Conservation (phyloP, 53 echinoderm and acorn worm genomes). For the Arbacia lixula region DNA sequence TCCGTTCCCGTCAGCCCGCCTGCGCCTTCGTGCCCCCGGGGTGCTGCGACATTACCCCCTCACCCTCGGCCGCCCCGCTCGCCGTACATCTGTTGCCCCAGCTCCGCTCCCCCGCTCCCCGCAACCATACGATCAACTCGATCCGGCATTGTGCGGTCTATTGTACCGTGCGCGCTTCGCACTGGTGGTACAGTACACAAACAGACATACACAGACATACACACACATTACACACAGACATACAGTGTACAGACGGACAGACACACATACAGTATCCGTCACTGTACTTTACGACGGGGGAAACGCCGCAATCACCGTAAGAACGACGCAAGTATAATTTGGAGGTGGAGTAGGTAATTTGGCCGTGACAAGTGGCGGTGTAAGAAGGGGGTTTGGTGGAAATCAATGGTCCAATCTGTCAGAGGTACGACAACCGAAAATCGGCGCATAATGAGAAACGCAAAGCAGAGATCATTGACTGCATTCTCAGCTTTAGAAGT, state of each 20-base stretch:
- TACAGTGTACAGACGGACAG: too few species aligned
- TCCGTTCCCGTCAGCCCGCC: neutral
- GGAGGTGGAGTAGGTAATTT: conserved; percentile 13
- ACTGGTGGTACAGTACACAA: conserved; percentile 24
- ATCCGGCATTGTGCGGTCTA: too few species aligned
- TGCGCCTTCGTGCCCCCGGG: conserved; percentile 2
- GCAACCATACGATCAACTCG: too few species aligned
- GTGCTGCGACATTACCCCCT: conserved; percentile 1
- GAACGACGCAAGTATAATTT: conserved; percentile 37
- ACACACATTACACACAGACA: conserved; percentile 3
- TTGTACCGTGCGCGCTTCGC: too few species aligned
- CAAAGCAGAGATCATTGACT: too few species aligned
- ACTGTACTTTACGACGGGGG: conserved; percentile 18
- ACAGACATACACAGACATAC: neutral
- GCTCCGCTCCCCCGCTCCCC: too few species aligned
- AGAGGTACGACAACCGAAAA: conserved; percentile 13
- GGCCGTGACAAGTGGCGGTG: too few species aligned
- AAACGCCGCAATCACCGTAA: conserved; percentile 31
- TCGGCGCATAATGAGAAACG: too few species aligned
- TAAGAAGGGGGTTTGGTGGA: neutral
- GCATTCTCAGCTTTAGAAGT: too few species aligned
- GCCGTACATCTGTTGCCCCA: neutral
- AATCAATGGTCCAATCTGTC: conserved; percentile 57
- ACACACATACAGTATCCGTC: too few species aligned
- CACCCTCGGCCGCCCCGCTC: neutral